Evolutionary conservation across 2,113 vertebrate genomes (phyloP).

Genomic region (Osmerus mordax): DNA sequence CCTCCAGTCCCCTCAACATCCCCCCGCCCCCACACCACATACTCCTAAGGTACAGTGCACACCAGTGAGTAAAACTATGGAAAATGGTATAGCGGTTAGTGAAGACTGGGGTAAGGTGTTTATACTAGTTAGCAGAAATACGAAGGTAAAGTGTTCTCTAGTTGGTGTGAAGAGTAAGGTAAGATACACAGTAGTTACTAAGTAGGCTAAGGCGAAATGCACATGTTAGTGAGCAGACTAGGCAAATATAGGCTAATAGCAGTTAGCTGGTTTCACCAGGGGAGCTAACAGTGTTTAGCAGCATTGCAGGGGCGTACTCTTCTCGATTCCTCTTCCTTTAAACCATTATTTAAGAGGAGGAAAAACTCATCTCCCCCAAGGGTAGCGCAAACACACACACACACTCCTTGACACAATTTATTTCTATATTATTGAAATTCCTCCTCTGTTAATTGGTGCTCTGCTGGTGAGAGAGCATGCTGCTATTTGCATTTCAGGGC

Average conservation of each 20-base stretch:
- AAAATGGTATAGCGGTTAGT: too few species aligned
- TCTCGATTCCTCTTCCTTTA: slow-evolving; percentile 26
- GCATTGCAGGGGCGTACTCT: slow-evolving; percentile 19
- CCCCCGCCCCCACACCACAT: neutral
- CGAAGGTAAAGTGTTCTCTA: too few species aligned
- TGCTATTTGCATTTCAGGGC: slow-evolving; percentile 50
- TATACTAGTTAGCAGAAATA: too few species aligned
- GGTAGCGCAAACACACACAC: slow-evolving; percentile 22
- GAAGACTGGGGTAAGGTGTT: too few species aligned
- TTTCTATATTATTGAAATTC: slow-evolving; percentile 53
- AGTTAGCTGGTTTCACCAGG: neutral
- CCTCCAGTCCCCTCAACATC: neutral
- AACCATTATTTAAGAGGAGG: slow-evolving; percentile 44
- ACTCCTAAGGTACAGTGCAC: neutral
- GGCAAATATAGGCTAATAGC: neutral
- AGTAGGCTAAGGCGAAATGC: too few species aligned
- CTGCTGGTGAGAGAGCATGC: slow-evolving; percentile 29
- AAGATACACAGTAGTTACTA: too few species aligned
- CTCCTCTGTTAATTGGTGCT: slow-evolving; percentile 54
- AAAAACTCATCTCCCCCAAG: slow-evolving; percentile 29
- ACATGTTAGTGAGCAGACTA: neutral
- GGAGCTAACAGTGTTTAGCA: slow-evolving; percentile 19
- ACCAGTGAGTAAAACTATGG: too few species aligned
- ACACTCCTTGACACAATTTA: slow-evolving; percentile 55
- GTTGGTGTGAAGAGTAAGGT: too few species aligned